Base-by-base conservation (phyloP, 2,888 invertebrate species). In the Diaperis boleti region DNA sequence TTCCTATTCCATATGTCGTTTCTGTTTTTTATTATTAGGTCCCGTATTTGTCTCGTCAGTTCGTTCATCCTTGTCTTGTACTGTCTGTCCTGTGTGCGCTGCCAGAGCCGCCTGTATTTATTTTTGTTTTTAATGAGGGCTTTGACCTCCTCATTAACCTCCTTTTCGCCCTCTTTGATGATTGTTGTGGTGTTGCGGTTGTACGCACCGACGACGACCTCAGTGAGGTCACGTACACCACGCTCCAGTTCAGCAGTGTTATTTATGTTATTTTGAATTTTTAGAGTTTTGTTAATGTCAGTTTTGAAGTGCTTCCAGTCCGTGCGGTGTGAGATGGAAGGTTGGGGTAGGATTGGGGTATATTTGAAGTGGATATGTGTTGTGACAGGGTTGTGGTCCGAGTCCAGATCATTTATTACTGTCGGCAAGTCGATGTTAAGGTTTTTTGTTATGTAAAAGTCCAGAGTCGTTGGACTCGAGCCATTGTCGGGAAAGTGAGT, bases 381-480 rank as follows among this genome's bases (percentile, higher is more conserved):
- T 3, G 6, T 8, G 14, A 39, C 39, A 1, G 39, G 39, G 7
- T 44, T 22, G 10, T 44, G 44, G 7, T 22, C 10, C 1, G 44
- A 44, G 10, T 44, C 22, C n/a, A 44, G 13, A 10, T 17, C 22
- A 4, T 14, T 1, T n/a, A 44, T 20, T 2, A 10, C 2, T 10
- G 10, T 44, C n/a, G n/a, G 10, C 8, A 1, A 3, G 8, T 22
- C 20, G 1, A 14, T 44, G 11, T 1, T 20, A 20, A 18, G 18
- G 44, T 44, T 44, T 44, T 44, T 44, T 3, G 44, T 44, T 1
- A 44, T 18, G 18, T 10, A 44, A n/a, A 44, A n/a, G 20, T 44
- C 44, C n/a, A 44, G 18, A 20, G 44, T 44, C 3, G 44, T 44
- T 2, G 44, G 44, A 20, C n/a, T 3, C 3, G 22, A 15, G 22